Evolutionary conservation across 1,140 invertebrate genomes (phyloP), one percentile per base, ranked within the genome.

Genomic region (Zaprionus capensis): DNA sequence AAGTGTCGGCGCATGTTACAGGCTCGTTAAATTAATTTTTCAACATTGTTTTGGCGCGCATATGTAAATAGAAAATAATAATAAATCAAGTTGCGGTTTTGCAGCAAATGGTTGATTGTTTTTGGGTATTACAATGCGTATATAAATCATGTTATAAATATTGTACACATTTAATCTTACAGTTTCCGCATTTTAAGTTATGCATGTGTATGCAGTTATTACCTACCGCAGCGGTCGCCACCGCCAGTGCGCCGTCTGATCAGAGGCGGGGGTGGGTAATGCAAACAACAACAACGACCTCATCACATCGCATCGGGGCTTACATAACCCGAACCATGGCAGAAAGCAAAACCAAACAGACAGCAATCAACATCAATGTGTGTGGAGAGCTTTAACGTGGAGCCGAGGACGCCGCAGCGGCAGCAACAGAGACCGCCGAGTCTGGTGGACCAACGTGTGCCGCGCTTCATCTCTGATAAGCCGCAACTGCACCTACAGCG

Each of bases 391-490:
- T 28, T 68, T 53, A 77, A 38, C 55, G 70, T 72, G n/a, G n/a
- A 46, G 41, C 41, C n/a, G 41, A 46, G 41, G 41, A 46, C 72
- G 56, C 62, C 55, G 38, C 68, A 69, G 46, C n/a, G 24, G 44
- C 24, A 41, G 46, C n/a, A 55, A 61, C 34, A 17, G 20, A 41
- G 36, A 20, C 70, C 55, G 68, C 56, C 22, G 72, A 70, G 62
- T 74, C 76, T 80, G 20, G 11, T 51, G 82, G 77, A 81, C 76
- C 83, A 86, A 87, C 83, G 83, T 87, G 83, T 86, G 83, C 83
- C 76, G 72, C 20, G 85, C 81, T 90, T 82, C 81, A 90, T 90
- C 85, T 86, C 72, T 75, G 85, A 90, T 90, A 90, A 90, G 86
- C 28, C 53, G 55, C 73, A 85, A 85, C 85, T 90, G 85, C 85